These are phyloP conservation scores for Semibalanus balanoides DNA, from an alignment of 1,140 invertebrate species.

Conservation along the genomic window DNA sequence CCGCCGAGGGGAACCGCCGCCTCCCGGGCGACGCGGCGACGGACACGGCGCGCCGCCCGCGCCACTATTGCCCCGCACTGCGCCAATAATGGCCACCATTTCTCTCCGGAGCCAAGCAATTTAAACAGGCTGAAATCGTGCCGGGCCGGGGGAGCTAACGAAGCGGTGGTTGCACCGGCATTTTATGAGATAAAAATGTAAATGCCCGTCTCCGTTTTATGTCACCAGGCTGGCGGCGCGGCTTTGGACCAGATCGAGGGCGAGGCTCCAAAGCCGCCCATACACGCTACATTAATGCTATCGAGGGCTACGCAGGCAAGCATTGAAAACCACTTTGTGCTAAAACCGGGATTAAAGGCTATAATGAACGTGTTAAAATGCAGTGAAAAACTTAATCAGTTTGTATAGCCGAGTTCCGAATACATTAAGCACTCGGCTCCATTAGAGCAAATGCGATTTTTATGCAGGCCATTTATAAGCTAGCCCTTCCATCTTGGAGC, in stretches of 20 bases:
- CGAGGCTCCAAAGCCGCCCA: neutral
- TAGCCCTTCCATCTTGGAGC: neutral
- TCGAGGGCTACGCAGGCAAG: neutral
- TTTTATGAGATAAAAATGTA: conserved; percentile 3
- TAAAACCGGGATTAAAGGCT: neutral
- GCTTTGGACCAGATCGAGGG: too few species aligned
- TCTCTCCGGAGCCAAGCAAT: neutral
- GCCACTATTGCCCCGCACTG: neutral
- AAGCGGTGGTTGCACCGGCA: neutral
- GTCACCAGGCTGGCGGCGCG: neutral
- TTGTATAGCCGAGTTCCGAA: neutral
- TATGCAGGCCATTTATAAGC: conserved; percentile 6
- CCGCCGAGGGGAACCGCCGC: too few species aligned
- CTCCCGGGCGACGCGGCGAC: too few species aligned
- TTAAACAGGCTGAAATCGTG: neutral
- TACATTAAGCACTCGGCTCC: neutral
- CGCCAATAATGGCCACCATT: neutral
- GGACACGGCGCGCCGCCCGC: too few species aligned
- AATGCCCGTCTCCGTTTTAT: neutral
- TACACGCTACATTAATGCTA: neutral
- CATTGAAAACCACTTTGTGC: conserved; percentile 2
- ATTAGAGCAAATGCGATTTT: conserved; percentile 7
- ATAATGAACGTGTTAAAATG: conserved; percentile 2
- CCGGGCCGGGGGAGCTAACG: neutral
- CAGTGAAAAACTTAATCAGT: conserved; percentile 2